Evolutionary conservation across 2,113 vertebrate species (phyloP).

Genomic region (Paramisgurnus dabryanus): DNA sequence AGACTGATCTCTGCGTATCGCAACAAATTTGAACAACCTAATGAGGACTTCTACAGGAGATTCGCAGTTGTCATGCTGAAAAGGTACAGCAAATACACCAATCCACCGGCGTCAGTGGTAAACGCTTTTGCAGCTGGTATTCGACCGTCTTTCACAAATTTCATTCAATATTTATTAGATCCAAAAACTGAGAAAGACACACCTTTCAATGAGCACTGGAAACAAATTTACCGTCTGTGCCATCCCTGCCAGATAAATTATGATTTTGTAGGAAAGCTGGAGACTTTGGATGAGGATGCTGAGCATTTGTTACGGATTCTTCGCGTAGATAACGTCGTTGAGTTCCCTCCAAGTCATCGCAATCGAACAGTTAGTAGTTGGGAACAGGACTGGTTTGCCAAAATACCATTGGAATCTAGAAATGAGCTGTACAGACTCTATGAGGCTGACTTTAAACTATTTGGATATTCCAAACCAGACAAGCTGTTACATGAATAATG

Average conservation of each 20-base stretch:
- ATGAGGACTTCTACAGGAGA: slow-evolving; percentile 88
- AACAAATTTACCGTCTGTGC: slow-evolving; percentile 91
- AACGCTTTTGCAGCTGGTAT: slow-evolving; percentile 85
- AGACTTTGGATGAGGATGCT: slow-evolving; percentile 89
- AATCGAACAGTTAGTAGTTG: slow-evolving; percentile 91
- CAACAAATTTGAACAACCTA: slow-evolving; percentile 92
- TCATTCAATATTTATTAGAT: slow-evolving; percentile 94
- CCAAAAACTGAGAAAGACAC: slow-evolving; percentile 85
- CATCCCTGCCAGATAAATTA: slow-evolving; percentile 98
- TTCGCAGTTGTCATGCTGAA: slow-evolving; percentile 89
- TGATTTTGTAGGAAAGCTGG: slow-evolving; percentile 95
- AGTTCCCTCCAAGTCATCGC: slow-evolving; percentile 85
- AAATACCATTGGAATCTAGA: slow-evolving; percentile 82
- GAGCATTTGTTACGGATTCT: slow-evolving; percentile 87
- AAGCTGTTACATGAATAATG: slow-evolving; percentile 84
- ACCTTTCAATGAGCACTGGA: slow-evolving; percentile 97
- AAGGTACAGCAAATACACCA: slow-evolving; percentile 83
- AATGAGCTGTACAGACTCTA: slow-evolving; percentile 91
- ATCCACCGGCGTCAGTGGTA: slow-evolving; percentile 80
- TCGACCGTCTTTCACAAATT: slow-evolving; percentile 87
- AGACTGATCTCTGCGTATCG: slow-evolving; percentile 96
- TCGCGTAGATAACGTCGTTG: slow-evolving; percentile 86
- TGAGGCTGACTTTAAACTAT: slow-evolving; percentile 92
- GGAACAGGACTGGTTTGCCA: slow-evolving; percentile 90
- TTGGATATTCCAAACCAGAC: slow-evolving; percentile 91